A percentile compares a stretch with the other conserved stretches of the same genome.
Evolutionary conservation across 2,888 invertebrate species (phyloP).

Genomic region (Agriopis aurantiaria): DNA sequence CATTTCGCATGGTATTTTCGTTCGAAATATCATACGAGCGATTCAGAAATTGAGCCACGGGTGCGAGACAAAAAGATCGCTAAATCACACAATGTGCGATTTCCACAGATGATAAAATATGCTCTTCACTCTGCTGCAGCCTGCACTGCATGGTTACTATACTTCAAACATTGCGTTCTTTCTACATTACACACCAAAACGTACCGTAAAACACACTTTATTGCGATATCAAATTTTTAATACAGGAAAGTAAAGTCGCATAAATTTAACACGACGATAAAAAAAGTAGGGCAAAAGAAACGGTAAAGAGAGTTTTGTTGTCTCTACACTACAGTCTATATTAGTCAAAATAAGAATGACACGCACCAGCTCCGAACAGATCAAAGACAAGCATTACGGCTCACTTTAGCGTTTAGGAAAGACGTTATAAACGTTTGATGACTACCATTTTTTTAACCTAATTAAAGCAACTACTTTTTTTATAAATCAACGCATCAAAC

Average conservation of each 20-base stretch:
- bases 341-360: conserved; percentile 47
- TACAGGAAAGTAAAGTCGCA: conserved; percentile 31
- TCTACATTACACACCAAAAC: conserved; percentile 9
- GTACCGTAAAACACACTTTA: conserved; percentile 17
- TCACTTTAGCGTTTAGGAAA: conserved; percentile 59
- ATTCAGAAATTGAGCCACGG: too few relatives aligned
- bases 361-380: conserved; percentile 54
- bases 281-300: conserved; percentile 29
- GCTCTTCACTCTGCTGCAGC: background rate
- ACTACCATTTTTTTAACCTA: conserved; percentile 45
- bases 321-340: conserved; percentile 26
- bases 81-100: too few relatives aligned
- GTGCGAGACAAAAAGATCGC: too few relatives aligned
- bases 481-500: background rate
- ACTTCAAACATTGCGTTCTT: conserved; percentile 3
- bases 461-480: conserved; percentile 36
- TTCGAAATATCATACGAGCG: too few relatives aligned
- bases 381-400: conserved; percentile 63
- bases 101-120: conserved; percentile 2
- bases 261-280: conserved; percentile 26
- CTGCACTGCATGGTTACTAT: conserved; percentile 18
- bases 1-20: too few relatives aligned
- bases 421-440: conserved; percentile 58
- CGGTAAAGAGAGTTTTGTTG: conserved; percentile 32
- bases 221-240: conserved; percentile 39